A percentile compares a stretch with the other conserved stretches of the same genome.
Evolutionary conservation across 2,797 vertebrate genomes (phyloP).

Genomic region (Xiphorhynchus erythropygius): DNA sequence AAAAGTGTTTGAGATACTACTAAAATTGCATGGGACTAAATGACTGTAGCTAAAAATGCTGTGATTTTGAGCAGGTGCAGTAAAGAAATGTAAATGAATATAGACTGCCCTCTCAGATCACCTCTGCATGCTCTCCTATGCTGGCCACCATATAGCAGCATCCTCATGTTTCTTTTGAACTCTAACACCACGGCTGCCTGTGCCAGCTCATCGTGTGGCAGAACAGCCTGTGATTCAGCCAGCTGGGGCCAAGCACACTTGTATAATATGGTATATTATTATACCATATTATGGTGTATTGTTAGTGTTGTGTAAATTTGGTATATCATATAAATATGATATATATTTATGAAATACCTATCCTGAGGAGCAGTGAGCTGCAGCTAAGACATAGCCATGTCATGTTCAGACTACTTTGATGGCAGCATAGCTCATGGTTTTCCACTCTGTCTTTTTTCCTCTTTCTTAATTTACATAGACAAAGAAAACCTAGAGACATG

Average conservation of each 20-base stretch:
- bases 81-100: not conserved
- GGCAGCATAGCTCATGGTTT: not conserved
- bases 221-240: not conserved
- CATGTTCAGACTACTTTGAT: not conserved
- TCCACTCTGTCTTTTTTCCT: not conserved
- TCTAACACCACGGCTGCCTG: not conserved
- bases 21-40: not conserved
- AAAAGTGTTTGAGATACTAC: not conserved
- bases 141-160: not conserved
- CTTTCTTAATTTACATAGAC: not conserved
- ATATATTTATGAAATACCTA: not conserved
- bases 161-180: not conserved
- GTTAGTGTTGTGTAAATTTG: not conserved
- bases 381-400: not conserved
- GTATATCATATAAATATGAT: not conserved
- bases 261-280: not conserved
- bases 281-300: not conserved
- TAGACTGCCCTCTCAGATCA: fast-evolving
- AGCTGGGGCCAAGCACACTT: not conserved
- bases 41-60: not conserved
- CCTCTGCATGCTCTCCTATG: not conserved
- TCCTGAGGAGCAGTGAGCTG: not conserved
- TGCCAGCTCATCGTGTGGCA: fast-evolving
- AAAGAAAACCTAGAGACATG: not conserved
- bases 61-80: not conserved